Conservation (phyloP, 2,797 vertebrate genomes). For the Cossypha dichroa region DNA sequence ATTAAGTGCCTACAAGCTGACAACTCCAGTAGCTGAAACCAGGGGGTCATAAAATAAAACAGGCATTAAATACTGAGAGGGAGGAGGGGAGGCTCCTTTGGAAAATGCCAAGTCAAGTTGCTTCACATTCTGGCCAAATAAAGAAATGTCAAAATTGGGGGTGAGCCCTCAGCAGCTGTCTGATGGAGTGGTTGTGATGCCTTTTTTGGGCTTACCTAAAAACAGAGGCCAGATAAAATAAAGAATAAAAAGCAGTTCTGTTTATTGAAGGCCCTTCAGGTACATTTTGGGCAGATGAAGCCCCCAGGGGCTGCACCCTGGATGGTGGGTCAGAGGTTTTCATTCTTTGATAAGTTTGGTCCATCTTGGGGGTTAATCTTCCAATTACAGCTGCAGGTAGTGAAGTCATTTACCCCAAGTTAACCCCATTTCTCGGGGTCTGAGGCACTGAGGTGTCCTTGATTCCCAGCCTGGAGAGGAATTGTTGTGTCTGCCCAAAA, state of each 20-base stretch:
- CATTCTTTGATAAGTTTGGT: background rate
- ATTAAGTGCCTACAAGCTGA: background rate
- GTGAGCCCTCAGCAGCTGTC: background rate
- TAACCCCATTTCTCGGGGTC: background rate
- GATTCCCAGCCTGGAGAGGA: background rate
- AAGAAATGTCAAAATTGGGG: background rate
- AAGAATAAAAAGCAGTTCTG: background rate
- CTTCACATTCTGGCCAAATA: background rate
- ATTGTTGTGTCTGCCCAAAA: background rate
- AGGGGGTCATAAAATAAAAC: background rate
- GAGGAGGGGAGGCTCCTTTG: background rate
- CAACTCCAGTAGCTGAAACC: background rate
- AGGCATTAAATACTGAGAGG: background rate
- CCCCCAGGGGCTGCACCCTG: too few relatives aligned
- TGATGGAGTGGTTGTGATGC: background rate
- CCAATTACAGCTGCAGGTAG: background rate
- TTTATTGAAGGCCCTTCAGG: background rate
- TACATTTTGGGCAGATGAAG: background rate
- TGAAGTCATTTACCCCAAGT: background rate
- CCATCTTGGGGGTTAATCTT: background rate
- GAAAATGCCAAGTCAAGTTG: background rate
- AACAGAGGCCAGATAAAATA: background rate
- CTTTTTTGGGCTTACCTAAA: background rate
- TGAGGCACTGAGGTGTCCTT: background rate
- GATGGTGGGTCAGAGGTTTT: accelerated